These are phyloP conservation scores for Ametastegia equiseti DNA, from an alignment of 2,888 invertebrate genomes.

Conservation along the genomic window DNA sequence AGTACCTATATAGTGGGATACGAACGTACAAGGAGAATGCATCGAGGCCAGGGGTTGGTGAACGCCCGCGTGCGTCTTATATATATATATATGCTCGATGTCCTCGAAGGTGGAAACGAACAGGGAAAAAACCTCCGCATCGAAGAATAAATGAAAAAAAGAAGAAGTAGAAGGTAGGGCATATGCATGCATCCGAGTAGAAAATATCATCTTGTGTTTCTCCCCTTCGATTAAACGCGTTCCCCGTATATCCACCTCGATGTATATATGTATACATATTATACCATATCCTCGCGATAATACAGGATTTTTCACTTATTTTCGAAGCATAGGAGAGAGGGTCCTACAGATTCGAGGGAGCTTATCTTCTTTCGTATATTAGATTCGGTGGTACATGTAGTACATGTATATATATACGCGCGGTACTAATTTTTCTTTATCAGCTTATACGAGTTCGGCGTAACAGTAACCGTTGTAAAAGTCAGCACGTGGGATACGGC, in stretches of 20 bases:
- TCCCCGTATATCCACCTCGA: too few relatives aligned
- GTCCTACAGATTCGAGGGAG: background rate
- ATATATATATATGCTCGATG: too few relatives aligned
- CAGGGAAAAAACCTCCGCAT: slow-evolving; percentile 10
- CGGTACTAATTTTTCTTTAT: slow-evolving; percentile 7
- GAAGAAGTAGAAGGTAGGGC: too few relatives aligned
- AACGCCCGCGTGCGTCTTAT: slow-evolving; percentile 36
- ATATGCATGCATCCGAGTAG: background rate
- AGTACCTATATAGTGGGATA: too few relatives aligned
- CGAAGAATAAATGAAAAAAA: slow-evolving; percentile 2
- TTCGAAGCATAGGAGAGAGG: background rate
- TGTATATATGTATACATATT: too few relatives aligned
- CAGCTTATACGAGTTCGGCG: slow-evolving; percentile 15
- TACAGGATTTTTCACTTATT: too few relatives aligned
- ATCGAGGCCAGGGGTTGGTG: slow-evolving; percentile 36
- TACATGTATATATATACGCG: background rate
- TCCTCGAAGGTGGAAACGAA: background rate
- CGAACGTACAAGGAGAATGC: slow-evolving; percentile 9
- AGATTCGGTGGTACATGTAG: too few relatives aligned
- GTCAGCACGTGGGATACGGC: slow-evolving; percentile 59
- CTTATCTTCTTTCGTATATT: slow-evolving; percentile 21
- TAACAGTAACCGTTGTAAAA: slow-evolving; percentile 40
- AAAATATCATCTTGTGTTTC: background rate
- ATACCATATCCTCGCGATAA: too few relatives aligned
- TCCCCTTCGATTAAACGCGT: background rate